Evolutionary conservation across 2,888 invertebrate genomes (phyloP).

Genomic region (Watsonalla binaria): DNA sequence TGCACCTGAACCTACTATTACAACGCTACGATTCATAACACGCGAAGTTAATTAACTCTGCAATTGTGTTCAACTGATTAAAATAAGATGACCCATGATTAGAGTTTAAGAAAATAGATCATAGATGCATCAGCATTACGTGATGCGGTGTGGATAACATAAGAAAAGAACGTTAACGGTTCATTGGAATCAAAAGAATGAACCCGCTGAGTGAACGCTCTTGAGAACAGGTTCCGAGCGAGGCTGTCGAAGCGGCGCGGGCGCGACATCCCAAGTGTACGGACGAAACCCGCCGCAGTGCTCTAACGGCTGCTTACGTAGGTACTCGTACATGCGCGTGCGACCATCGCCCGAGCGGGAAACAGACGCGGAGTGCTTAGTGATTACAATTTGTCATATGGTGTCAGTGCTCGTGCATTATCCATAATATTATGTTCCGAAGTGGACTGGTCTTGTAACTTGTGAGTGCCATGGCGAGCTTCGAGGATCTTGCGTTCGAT

Average conservation of each 20-base stretch:
- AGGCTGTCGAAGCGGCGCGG: slow-evolving; percentile 10
- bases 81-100: too few species aligned
- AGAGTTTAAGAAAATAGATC: slow-evolving; percentile 7
- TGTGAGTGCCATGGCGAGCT: slow-evolving; percentile 79
- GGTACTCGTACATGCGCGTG: slow-evolving; percentile 60
- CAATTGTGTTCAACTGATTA: too few species aligned
- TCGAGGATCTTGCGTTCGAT: slow-evolving; percentile 81
- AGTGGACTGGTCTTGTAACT: slow-evolving; percentile 40
- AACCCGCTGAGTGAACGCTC: slow-evolving; percentile 52
- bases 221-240: slow-evolving; percentile 64
- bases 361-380: slow-evolving; percentile 38
- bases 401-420: slow-evolving; percentile 55
- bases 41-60: too few species aligned
- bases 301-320: slow-evolving; percentile 61
- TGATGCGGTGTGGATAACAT: slow-evolving; percentile 56
- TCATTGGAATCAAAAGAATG: slow-evolving; percentile 74
- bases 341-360: slow-evolving; percentile 33
- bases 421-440: slow-evolving; percentile 42
- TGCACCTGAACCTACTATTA: too few species aligned
- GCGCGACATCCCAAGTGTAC: slow-evolving; percentile 57
- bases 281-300: slow-evolving; percentile 58
- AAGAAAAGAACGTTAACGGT: slow-evolving; percentile 72
- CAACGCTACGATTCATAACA: too few species aligned
- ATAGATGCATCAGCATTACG: slow-evolving; percentile 45
- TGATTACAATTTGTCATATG: slow-evolving; percentile 23